Evolutionary conservation across 2,113 vertebrate genomes (phyloP), one percentile per base, ranked within the genome.

Genomic region (Gobio gobio): DNA sequence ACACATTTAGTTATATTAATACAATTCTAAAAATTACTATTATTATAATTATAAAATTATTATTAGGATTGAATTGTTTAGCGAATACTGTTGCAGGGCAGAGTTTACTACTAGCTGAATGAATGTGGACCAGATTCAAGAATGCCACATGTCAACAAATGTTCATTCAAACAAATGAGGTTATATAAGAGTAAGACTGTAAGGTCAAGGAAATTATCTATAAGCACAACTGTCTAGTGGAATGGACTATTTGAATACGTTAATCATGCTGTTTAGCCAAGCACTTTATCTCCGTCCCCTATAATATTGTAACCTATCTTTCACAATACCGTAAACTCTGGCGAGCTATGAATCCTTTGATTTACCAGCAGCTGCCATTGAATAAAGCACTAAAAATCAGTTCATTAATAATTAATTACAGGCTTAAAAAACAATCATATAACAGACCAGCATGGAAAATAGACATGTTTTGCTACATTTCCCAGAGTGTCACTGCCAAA

Each of bases 81-180:
- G 81, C 86, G 87, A 87, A 82, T 49, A 43, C 87, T 86, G 89
- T 90, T 89, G 88, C 85, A 24, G 68, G 80, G 90, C 81, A 84
- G 43, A 75, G 26, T 74, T 24, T 33, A 78, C 76, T 59, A 22
- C 20, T 14, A 7, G 5, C 10, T n/a, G 56, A 78, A 58, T 36
- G 26, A 77, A 26, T 36, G 8, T 4, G 54, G 12, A 61, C 33
- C 70, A 73, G 43, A 73, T 47, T 73, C 70, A 73, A 16, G 51
- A 78, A 59, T 59, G 22, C 36, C 20, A 22, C 33, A 40, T 58
- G 54, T 43, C 36, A 73, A 47, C 22, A 73, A 73, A 73, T 24
- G 29, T n/a, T 59, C 29, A 14, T 43, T 43, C 20, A 78, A 45
- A 77, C 10, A 40, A 33, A 58, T 26, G 36, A 14, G n/a, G 3